These are phyloP conservation scores for Perithous albicinctus DNA, from an alignment of 2,888 invertebrate genomes.

Conservation along the genomic window DNA sequence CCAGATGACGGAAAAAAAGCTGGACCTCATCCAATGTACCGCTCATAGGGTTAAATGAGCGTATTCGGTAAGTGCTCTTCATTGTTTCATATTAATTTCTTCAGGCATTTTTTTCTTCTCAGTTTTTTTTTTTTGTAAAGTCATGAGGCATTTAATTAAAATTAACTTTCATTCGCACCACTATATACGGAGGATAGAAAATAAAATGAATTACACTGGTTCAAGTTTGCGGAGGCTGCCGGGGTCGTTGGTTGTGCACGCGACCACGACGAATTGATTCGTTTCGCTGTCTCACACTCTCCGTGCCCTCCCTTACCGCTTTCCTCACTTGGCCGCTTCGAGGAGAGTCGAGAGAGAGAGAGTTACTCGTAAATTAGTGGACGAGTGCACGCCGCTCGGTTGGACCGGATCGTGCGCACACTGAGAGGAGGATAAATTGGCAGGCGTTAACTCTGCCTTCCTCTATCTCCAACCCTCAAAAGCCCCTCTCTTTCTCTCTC, in stretches of 20 bases:
- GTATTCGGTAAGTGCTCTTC: background rate
- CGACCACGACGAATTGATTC: conserved; percentile 68
- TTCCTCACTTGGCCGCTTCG: conserved; percentile 38
- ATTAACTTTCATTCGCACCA: background rate
- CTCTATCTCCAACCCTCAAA: conserved; percentile 56
- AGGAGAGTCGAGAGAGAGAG: conserved; percentile 41
- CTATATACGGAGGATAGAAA: background rate
- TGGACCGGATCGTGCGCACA: conserved; percentile 37
- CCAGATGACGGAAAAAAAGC: no score
- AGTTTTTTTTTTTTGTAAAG: background rate
- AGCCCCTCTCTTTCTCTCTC: no score
- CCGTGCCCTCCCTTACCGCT: background rate
- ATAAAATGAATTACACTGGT: conserved; percentile 23
- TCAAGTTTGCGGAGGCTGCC: conserved; percentile 50
- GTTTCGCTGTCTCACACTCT: conserved; percentile 61
- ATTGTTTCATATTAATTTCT: background rate
- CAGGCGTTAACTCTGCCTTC: conserved; percentile 73
- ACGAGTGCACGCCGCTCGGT: conserved; percentile 40
- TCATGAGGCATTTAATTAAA: background rate
- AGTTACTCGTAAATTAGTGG: conserved; percentile 68
- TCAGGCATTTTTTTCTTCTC: no score
- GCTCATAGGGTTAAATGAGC: no score
- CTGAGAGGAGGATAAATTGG: conserved; percentile 76
- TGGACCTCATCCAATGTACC: no score
- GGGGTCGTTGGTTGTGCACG: conserved; percentile 38